phyloP scores from a whole-genome alignment of 2,113 vertebrate species.

The Microcebus lehilahytsara region DNA sequence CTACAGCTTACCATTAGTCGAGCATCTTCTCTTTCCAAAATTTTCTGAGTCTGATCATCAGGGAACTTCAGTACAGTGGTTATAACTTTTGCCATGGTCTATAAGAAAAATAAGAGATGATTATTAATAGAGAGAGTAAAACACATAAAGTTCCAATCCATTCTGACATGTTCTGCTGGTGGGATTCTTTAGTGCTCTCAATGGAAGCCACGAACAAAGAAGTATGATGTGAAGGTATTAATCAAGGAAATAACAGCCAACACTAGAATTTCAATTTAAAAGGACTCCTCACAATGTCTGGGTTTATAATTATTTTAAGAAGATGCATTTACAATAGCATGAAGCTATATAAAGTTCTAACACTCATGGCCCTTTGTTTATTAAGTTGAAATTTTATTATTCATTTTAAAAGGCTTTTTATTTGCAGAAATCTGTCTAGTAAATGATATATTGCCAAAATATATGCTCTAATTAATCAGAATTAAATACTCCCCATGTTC shows the following conservation, averaged over 20 bases:
- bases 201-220: constrained; percentile 66
- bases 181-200: constrained; percentile 62
- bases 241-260: constrained; percentile 42
- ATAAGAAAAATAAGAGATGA: constrained; percentile 33
- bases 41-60: constrained; percentile 94
- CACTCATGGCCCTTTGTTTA: constrained; percentile 1
- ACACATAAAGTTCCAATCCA: not conserved
- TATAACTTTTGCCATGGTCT: constrained; percentile 99
- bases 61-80: constrained; percentile 97
- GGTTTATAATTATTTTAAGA: constrained; percentile 34
- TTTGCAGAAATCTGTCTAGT: constrained; percentile 47
- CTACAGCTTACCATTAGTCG: constrained; percentile 87
- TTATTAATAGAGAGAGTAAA: not conserved
- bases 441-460: constrained; percentile 35
- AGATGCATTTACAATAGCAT: constrained; percentile 7
- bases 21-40: constrained; percentile 95
- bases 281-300: constrained; percentile 35
- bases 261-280: constrained; percentile 34
- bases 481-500: not conserved
- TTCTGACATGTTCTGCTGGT: constrained; percentile 40
- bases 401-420: constrained; percentile 47
- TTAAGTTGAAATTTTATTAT: constrained; percentile 41
- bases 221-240: constrained; percentile 61
- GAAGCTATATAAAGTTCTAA: constrained; percentile 46
- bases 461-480: constrained; percentile 12